Evolutionary conservation across 2,888 invertebrate species (phyloP), one percentile per base, ranked within the genome.

Genomic region (Xestia sexstrigata): DNA sequence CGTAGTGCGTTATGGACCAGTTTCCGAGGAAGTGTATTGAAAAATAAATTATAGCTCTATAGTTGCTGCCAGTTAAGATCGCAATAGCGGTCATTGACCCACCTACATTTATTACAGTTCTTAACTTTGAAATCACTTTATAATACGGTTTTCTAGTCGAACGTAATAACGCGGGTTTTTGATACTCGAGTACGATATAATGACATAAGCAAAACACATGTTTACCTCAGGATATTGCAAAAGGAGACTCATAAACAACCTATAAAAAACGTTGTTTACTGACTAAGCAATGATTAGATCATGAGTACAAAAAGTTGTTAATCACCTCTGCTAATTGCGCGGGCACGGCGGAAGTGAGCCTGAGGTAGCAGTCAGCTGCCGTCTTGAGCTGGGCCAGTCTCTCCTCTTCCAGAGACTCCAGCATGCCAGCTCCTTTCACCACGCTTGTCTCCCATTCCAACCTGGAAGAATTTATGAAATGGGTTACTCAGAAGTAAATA

Each of bases 391-490:
- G 98, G 78, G 97, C 97, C 76, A 99, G 97, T 88, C 99, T 97
- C 94, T 99, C 99, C 92, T 99, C 99, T 93, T 99, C 99, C 75
- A 99, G 96, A 72, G 98, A 97, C 94, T 99, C 99, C 94, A 99
- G 97, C 93, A 98, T 98, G 42, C 98, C 98, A 45, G 98, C 98
- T 30, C 99, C 99, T 92, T 98, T 98, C 81, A 98, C 97, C 20
- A 99, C 98, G 15, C 99, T 98, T 85, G 98, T 98, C 96, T 99
- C 99, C 98, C 99, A 99, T 95, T 99, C 99, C 93, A 99, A 95
- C 94, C 98, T 98, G 89, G 7, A 85, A 89, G 81, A 58, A 73
- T 30, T 13, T 0, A 39, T 63, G 8, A 60, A 60, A 9, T 45
- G 39, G 42, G 6, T 39, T 3, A 45, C 35, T 69, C n/a, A 58